Conservation (phyloP, 2,113 vertebrate genomes). For the Asarcornis scutulata region DNA sequence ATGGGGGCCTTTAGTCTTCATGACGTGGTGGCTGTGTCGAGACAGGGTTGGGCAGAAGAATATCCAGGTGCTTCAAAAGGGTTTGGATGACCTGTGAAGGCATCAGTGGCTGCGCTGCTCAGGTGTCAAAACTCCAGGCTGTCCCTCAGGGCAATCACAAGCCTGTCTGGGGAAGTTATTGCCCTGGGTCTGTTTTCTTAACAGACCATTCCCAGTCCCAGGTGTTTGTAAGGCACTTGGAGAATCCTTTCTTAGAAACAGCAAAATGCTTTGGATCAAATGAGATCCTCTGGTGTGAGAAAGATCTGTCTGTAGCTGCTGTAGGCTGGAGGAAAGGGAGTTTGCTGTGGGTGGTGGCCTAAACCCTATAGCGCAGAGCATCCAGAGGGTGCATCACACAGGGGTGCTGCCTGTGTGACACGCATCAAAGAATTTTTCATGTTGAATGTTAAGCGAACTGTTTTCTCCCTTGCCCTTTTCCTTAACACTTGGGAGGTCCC, state of each 20-base stretch:
- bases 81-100: not conserved
- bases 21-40: not conserved
- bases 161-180: not conserved
- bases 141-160: not conserved
- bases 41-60: not conserved
- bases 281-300: not conserved
- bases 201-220: rapidly evolving
- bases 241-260: not conserved
- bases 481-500: not conserved
- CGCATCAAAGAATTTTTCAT: not conserved
- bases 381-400: not conserved
- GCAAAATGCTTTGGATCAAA: not conserved
- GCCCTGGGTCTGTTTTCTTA: not conserved
- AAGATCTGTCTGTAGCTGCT: not conserved
- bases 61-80: not conserved
- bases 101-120: not conserved
- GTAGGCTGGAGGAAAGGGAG: not conserved
- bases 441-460: not conserved
- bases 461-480: not conserved
- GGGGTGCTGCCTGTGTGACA: rapidly evolving
- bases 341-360: not conserved
- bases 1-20: not conserved
- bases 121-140: not conserved
- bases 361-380: not conserved
- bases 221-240: not conserved